A percentile compares a stretch with the other conserved stretches of the same genome.
Conservation (phyloP, 23 tunicate species). For the Styela plicata region DNA sequence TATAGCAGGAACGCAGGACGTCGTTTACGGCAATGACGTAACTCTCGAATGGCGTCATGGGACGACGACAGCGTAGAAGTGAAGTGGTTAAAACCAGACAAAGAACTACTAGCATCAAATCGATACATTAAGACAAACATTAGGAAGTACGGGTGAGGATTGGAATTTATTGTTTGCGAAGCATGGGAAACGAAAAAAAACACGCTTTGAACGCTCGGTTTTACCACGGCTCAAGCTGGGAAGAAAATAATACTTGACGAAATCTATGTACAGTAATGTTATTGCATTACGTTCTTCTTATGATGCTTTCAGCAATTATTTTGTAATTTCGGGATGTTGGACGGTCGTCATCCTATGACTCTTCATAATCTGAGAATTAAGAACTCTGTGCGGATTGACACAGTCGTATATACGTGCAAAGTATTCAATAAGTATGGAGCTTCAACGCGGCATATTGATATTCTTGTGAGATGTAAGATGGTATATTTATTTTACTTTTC, state of each 20-base stretch:
- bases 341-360: neutral
- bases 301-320: neutral
- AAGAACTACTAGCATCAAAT: neutral
- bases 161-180: neutral
- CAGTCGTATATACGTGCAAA: neutral
- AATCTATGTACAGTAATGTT: too few relatives aligned
- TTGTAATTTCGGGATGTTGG: neutral
- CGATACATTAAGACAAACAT: neutral
- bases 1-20: constrained; percentile 2
- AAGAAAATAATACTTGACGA: too few relatives aligned
- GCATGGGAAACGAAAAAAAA: too few relatives aligned
- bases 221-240: too few relatives aligned
- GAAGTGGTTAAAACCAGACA: constrained; percentile 27
- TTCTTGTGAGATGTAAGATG: constrained; percentile 18
- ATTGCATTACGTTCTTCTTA: neutral
- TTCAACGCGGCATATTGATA: neutral
- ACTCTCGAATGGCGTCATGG: constrained; percentile 26
- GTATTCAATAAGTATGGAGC: constrained; percentile 21
- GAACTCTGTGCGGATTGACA: constrained; percentile 7
- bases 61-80: constrained; percentile 30
- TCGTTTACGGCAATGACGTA: constrained; percentile 8
- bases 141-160: neutral
- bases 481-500: too few relatives aligned
- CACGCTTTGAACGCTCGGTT: too few relatives aligned
- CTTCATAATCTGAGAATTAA: neutral